Evolutionary conservation across 2,888 invertebrate species (phyloP), one percentile per base, ranked within the genome.

Genomic region (Spilosoma lubricipeda): DNA sequence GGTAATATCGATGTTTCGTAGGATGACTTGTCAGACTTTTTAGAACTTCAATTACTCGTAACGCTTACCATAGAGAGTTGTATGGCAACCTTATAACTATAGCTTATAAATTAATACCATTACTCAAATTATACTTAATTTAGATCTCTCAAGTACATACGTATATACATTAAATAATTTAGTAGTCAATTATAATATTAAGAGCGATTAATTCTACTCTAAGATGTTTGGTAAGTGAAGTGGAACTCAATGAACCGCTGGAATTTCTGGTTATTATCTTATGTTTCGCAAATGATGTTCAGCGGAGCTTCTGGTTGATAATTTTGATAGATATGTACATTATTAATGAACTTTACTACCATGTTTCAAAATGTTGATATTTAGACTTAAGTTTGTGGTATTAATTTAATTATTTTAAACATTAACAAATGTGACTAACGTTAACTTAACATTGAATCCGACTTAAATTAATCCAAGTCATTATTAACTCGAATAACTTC

Each of bases 191-290:
- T 89, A 86, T 85, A 87, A 84, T 86, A 87, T 87, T 86, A 88
- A 85, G 83, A 80, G 80, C 76, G 72, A 86, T 87, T 84, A 83
- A 87, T 85, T 77, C 73, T 82, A 73, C 77, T 82, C 84, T 75
- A 82, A 88, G 88, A 88, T 88, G 86, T 86, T 71, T 82, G 75
- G 87, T 90, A 92, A 92, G 91, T 92, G 89, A 89, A 87, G 85
- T 85, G 85, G 88, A 84, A 90, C 82, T 82, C 89, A 86, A 90
- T 89, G 86, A 88, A 87, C 87, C 86, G 81, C 83, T 82, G 90
- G 90, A 88, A 91, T 91, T 91, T 87, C 82, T 81, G 75, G 70
- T 80, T 80, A 84, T 84, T 81, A 83, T 78, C 74, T 79, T 77
- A 67, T 74, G 68, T 64, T 68, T 65, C 73, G 75, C 66, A 68